These are phyloP conservation scores for Phocoena phocoena DNA, from an alignment of 2,113 vertebrate species.

Conservation along the genomic window DNA sequence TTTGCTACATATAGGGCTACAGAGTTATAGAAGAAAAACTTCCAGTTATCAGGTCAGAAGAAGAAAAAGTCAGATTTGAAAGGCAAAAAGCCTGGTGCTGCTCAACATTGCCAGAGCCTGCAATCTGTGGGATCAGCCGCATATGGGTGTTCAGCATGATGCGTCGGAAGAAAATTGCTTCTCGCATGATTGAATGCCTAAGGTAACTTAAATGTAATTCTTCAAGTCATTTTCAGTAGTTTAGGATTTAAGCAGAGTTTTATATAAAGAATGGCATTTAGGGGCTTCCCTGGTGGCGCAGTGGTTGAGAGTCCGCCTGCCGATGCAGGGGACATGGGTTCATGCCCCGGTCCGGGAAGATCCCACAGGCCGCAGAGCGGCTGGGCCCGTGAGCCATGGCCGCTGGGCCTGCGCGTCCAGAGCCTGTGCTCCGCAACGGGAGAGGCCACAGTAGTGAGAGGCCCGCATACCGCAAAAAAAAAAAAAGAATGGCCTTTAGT, in stretches of 20 bases:
- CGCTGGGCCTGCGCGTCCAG: too few relatives aligned
- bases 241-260: slow-evolving; percentile 38
- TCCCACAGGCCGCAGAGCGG: too few relatives aligned
- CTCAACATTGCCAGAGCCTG: slow-evolving; percentile 94
- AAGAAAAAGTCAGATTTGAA: slow-evolving; percentile 96
- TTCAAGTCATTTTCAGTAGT: neutral
- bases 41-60: slow-evolving; percentile 90
- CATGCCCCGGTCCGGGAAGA: too few relatives aligned
- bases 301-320: too few relatives aligned
- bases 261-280: neutral
- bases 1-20: slow-evolving; percentile 88
- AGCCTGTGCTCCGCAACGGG: too few relatives aligned
- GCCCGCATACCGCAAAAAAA: too few relatives aligned
- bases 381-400: too few relatives aligned
- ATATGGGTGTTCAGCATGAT: slow-evolving; percentile 99
- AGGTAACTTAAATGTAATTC: slow-evolving; percentile 83
- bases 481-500: neutral
- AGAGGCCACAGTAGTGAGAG: too few relatives aligned
- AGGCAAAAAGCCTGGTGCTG: slow-evolving; percentile 99
- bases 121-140: slow-evolving; percentile 97
- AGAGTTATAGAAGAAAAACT: slow-evolving; percentile 95
- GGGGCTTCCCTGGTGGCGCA: too few relatives aligned
- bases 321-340: too few relatives aligned
- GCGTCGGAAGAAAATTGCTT: slow-evolving; percentile 95
- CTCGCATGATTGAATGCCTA: slow-evolving; percentile 97